These are phyloP conservation scores for Lasioglossum leucozonium DNA, from an alignment of 2,888 invertebrate species.

Conservation along the genomic window DNA sequence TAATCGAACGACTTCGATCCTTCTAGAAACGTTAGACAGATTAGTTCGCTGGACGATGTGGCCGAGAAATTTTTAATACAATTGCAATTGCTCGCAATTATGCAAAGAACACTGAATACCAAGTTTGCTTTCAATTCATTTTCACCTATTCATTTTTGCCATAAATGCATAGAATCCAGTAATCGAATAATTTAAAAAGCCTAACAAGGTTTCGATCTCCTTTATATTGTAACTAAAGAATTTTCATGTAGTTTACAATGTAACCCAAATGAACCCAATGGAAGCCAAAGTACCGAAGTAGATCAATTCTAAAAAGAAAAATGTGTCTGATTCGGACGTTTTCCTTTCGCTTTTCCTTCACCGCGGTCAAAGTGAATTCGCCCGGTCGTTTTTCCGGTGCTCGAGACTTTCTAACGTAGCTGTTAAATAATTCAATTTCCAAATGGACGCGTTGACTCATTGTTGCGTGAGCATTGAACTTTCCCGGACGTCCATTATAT, in stretches of 20 bases:
- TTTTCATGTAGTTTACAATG: too few species aligned
- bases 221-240: too few species aligned
- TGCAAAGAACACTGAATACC: not conserved
- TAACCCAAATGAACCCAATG: not conserved
- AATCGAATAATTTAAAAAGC: not conserved
- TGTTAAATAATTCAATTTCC: conserved; percentile 5
- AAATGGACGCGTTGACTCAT: not conserved
- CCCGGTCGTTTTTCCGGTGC: not conserved
- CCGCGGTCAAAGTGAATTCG: not conserved
- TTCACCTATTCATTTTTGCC: not conserved
- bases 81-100: too few species aligned
- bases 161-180: not conserved
- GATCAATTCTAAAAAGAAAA: not conserved
- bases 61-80: too few species aligned
- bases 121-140: not conserved
- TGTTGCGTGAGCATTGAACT: conserved; percentile 9
- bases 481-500: conserved; percentile 8
- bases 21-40: too few species aligned
- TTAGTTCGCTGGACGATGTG: too few species aligned
- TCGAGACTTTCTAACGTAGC: not conserved
- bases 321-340: not conserved
- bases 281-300: not conserved
- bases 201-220: too few species aligned
- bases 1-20: too few species aligned
- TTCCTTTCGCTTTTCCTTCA: not conserved